These are phyloP conservation scores for Drosophila sturtevanti DNA, from an alignment of 1,140 invertebrate species.

Conservation along the genomic window DNA sequence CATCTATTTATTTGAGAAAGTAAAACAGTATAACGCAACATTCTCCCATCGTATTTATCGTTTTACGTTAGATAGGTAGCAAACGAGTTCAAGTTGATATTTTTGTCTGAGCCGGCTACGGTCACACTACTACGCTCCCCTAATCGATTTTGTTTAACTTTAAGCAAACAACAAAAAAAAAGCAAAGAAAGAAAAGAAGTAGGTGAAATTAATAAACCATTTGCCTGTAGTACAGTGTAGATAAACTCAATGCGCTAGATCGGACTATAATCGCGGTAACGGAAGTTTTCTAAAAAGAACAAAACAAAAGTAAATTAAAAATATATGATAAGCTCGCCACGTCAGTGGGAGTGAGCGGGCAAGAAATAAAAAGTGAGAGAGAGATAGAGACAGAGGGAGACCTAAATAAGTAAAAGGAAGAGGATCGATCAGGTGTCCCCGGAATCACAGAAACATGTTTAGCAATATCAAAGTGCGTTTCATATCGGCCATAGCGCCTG, in stretches of 20 bases:
- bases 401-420: background rate
- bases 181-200: slow-evolving; percentile 8
- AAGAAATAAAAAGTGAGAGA: slow-evolving; percentile 5
- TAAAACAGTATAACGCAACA: too few relatives aligned
- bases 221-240: slow-evolving; percentile 14
- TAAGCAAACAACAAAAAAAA: slow-evolving; percentile 22
- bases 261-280: background rate
- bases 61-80: too few relatives aligned
- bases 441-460: slow-evolving; percentile 56
- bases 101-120: background rate
- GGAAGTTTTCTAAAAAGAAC: background rate
- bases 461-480: slow-evolving; percentile 78
- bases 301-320: slow-evolving; percentile 22
- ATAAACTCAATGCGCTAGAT: background rate
- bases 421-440: background rate
- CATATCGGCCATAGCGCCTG: slow-evolving; percentile 75
- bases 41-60: too few relatives aligned
- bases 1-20: too few relatives aligned
- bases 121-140: slow-evolving; percentile 23
- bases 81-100: background rate
- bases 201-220: background rate
- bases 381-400: slow-evolving; percentile 12
- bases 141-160: slow-evolving; percentile 42
- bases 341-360: slow-evolving; percentile 67
- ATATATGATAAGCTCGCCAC: slow-evolving; percentile 55